Base-by-base conservation (phyloP, 2,113 vertebrate species). In the Hippocampus comes region DNA sequence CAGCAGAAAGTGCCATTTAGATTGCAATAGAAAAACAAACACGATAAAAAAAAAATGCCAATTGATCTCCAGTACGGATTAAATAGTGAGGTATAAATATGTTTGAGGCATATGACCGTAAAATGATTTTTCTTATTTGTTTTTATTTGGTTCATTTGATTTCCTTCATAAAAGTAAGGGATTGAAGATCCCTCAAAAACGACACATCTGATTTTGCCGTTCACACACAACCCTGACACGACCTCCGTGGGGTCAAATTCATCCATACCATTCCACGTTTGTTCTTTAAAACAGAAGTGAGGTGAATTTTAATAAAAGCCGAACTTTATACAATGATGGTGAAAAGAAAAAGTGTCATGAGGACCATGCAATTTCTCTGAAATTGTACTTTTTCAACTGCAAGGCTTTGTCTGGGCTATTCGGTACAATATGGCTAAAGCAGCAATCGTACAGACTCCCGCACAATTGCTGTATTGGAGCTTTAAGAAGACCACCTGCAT, bases 71-170 rank as follows among this genome's bases (percentile, higher is more conserved):
- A 66, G 42, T 66, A 66, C n/a, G 9, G 12, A 66, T 66, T 27
- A 46, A 66, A 66, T 46, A 66, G n/a, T 15, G n/a, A 48, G 6
- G 25, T 48, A 66, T 25, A 66, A 66, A 46, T 48, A 66, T 23
- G n/a, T 25, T 17, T 48, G 42, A 48, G 42, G 42, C 42, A 48
- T 15, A 14, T 15, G 57, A 14, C 57, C 57, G 17, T 64, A 64
- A 64, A 64, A 41, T 43, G n/a, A 42, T 42, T 30, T 60, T 60
- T 60, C 8, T 63, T 64, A 5, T 5, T 43, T 20, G 11, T 5
- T 43, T 20, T 15, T 25, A 9, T 38, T n/a, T 48, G 42, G 38
- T 42, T 41, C 11, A n/a, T 38, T n/a, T 48, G 12, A 23, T 8
- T 46, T 66, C 41, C n/a, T 25, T 46, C n/a, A 46, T 17, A 66